phyloP scores from a whole-genome alignment of 2,888 invertebrate species.

The Agrotis ipsilon region DNA sequence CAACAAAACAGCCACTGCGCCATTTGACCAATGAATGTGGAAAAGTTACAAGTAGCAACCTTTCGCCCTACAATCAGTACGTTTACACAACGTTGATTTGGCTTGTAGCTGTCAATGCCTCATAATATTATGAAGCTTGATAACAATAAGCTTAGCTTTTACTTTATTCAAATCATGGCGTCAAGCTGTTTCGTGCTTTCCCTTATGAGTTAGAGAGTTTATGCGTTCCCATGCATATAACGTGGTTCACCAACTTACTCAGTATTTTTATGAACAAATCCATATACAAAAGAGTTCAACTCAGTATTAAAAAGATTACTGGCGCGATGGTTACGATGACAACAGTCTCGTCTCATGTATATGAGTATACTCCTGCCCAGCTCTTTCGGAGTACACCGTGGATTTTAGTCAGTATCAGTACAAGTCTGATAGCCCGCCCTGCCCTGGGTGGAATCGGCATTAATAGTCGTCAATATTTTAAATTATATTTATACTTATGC shows the following conservation, averaged over 20 bases:
- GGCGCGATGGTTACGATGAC: no score
- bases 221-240: neutral
- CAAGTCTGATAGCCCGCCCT: no score
- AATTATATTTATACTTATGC: no score
- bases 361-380: no score
- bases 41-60: slow-evolving; percentile 14
- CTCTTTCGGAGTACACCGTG: no score
- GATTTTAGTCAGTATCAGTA: no score
- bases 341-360: no score
- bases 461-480: no score
- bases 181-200: slow-evolving; percentile 26
- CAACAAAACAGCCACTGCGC: no score
- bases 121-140: slow-evolving; percentile 19
- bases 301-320: no score
- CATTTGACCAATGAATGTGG: neutral
- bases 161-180: slow-evolving; percentile 22
- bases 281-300: no score
- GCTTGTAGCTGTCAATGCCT: slow-evolving; percentile 48
- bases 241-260: neutral
- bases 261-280: neutral
- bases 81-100: slow-evolving; percentile 27
- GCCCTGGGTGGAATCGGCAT: no score
- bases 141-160: slow-evolving; percentile 26
- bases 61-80: slow-evolving; percentile 38
- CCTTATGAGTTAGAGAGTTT: neutral